Evolutionary conservation across 2,888 invertebrate species (phyloP), one percentile per base, ranked within the genome.

Genomic region (Philhelius pedissequus): DNA sequence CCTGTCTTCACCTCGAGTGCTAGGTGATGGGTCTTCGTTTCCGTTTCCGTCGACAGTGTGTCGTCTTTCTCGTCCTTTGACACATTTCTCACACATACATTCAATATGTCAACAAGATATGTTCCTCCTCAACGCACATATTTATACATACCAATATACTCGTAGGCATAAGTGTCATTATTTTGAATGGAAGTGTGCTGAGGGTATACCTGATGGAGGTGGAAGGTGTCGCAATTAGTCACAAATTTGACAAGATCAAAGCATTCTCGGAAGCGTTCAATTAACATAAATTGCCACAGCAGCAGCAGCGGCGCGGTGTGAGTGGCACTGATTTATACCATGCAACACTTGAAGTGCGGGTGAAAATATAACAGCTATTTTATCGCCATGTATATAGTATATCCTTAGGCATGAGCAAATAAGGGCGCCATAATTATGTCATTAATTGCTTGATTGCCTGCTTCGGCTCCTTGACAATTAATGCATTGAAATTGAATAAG

Each of bases 211-310:
- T 27, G 9, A 38, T 25, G 50, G 43, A n/a, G 62, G n/a, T 75
- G 75, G 69, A 70, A 64, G 86, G 83, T 86, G 86, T 86, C 83
- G 87, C 87, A 87, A 87, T 87, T 87, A 87, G 87, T 87, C 87
- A 87, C 87, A 86, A 87, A 87, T 87, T 87, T 87, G 87, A 87
- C 87, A 87, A 86, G 87, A 87, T 87, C 87, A 87, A 87, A 87
- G 87, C 87, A 86, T 86, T 86, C 86, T 80, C 86, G 86, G 86
- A 86, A 87, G 83, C 77, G 81, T 81, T 87, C 87, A 87, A 87
- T 87, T 87, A 87, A 83, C 87, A 87, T 87, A 86, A 87, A 86
- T 83, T 83, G 78, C 54, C 74, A 45, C 78, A 70, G 38, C 56
- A 76, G 62, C 56, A 76, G 52, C 48, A 22, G 6, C 9, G 20